Base-by-base conservation (phyloP, 2,888 invertebrate species). In the Microctonus brassicae region DNA sequence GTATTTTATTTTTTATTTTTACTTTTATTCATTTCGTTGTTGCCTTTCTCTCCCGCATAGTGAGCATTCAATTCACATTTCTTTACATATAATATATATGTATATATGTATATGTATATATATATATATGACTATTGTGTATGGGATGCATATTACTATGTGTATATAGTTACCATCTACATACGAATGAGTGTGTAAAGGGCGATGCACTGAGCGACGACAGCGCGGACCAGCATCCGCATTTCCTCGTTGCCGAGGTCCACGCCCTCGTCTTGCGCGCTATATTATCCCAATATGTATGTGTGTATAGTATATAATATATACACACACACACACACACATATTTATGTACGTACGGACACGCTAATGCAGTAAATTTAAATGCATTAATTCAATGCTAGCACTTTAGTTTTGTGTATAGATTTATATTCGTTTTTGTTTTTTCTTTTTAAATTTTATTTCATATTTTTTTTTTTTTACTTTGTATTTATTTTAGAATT, bases 231-330 rank as follows among this genome's bases (percentile, higher is more conserved):
- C 76, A 76, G 73, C 76, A 77, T 76, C 77, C 69, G 73, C 72
- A 76, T 73, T 77, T 77, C 76, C 77, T 75, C 73, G 70, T 75
- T 72, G 69, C 69, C 72, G 76, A 72, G 77, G 77, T 77, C 75
- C 77, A 77, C 77, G 77, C 76, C 77, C 77, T 77, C 75, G 39
- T 61, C 70, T 60, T 65, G 72, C 72, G 65, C 74, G 69, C 73
- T 69, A 75, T 70, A 76, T 73, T 72, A 69, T 70, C 73, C n/a
- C n/a, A n/a, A n/a, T n/a, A n/a, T n/a, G n/a, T n/a, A n/a, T n/a
- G n/a, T n/a, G n/a, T n/a, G n/a, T n/a, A n/a, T n/a, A n/a, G 20
- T 20, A 61, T 11, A 20, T 20, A 29, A n/a, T 34, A 47, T 10
- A 33, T 33, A 64, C 36, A 57, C n/a, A 57, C 24, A 29, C 57